phyloP scores from a whole-genome alignment of 1,140 invertebrate genomes.

The Drosophila repleta region DNA sequence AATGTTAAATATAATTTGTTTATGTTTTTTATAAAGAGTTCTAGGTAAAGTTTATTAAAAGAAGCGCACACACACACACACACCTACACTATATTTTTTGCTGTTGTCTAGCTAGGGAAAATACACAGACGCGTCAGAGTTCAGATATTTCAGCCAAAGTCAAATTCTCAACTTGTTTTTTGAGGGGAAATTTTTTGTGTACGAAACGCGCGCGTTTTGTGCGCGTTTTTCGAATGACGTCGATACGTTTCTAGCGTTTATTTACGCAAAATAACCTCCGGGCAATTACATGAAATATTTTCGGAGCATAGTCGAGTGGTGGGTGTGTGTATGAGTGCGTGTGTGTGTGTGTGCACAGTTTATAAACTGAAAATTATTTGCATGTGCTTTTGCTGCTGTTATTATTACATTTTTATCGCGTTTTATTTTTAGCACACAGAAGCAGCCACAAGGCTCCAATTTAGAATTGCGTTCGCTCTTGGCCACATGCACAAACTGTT shows the following conservation, averaged over 20 bases:
- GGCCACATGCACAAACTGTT: slow-evolving; percentile 9
- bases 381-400: slow-evolving; percentile 31
- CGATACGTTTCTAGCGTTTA: slow-evolving; percentile 14
- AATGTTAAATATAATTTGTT: slow-evolving; percentile 40
- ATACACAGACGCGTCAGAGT: slow-evolving; percentile 48
- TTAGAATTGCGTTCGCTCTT: slow-evolving; percentile 41
- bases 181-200: slow-evolving; percentile 1
- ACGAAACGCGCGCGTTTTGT: slow-evolving; percentile 36
- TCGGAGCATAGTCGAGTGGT: slow-evolving; percentile 11
- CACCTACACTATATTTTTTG: slow-evolving; percentile 24
- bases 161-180: slow-evolving; percentile 12
- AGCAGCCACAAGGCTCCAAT: slow-evolving; percentile 50
- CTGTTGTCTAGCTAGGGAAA: slow-evolving; percentile 40
- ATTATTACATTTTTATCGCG: slow-evolving; percentile 33
- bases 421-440: slow-evolving; percentile 63
- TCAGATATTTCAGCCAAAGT: slow-evolving; percentile 14
- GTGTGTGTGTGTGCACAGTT: slow-evolving; percentile 24
- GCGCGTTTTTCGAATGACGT: slow-evolving; percentile 45
- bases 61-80: slow-evolving; percentile 17
- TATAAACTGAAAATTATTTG: slow-evolving; percentile 58
- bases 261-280: slow-evolving; percentile 24
- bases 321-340: background rate
- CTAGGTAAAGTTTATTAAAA: slow-evolving; percentile 66
- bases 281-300: slow-evolving; percentile 39
- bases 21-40: slow-evolving; percentile 51